Evolutionary conservation across 2,888 invertebrate genomes (phyloP).

Genomic region (Eretmocerus hayati): DNA sequence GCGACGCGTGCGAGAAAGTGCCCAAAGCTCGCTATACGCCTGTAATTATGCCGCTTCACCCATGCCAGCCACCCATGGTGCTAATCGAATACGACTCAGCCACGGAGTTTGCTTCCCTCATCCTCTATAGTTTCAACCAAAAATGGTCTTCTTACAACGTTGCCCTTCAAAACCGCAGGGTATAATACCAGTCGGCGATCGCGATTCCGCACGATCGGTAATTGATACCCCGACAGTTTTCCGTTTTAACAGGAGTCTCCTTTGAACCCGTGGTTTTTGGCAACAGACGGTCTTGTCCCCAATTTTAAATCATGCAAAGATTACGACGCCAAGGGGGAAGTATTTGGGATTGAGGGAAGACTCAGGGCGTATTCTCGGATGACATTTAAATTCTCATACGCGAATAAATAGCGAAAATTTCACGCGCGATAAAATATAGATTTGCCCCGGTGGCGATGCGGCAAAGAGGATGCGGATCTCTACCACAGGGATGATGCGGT

Average conservation of each 20-base stretch:
- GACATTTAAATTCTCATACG: constrained; percentile 49
- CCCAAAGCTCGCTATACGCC: constrained; percentile 4
- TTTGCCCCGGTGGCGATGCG: constrained; percentile 31
- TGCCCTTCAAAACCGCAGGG: no score
- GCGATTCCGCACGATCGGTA: no score
- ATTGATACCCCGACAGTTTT: no score
- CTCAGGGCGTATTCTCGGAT: constrained; percentile 37
- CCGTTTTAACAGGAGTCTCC: no score
- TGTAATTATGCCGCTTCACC: constrained; percentile 31
- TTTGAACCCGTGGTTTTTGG: no score
- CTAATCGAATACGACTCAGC: constrained; percentile 38
- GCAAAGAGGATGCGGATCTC: constrained; percentile 23
- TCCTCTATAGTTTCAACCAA: no score
- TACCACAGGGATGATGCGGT: constrained; percentile 39
- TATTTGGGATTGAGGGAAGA: not conserved
- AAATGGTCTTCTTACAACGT: no score
- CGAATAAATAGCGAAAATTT: constrained; percentile 49
- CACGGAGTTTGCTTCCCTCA: no score
- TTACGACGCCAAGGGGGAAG: constrained; percentile 31
- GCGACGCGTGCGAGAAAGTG: not conserved
- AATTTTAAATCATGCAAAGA: constrained; percentile 42
- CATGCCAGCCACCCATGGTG: no score
- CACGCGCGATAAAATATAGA: constrained; percentile 48
- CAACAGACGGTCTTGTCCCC: no score
- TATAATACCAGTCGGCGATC: no score